Evolutionary conservation across 2,113 vertebrate genomes (phyloP), one percentile per base, ranked within the genome.

Genomic region (Daboia siamensis): DNA sequence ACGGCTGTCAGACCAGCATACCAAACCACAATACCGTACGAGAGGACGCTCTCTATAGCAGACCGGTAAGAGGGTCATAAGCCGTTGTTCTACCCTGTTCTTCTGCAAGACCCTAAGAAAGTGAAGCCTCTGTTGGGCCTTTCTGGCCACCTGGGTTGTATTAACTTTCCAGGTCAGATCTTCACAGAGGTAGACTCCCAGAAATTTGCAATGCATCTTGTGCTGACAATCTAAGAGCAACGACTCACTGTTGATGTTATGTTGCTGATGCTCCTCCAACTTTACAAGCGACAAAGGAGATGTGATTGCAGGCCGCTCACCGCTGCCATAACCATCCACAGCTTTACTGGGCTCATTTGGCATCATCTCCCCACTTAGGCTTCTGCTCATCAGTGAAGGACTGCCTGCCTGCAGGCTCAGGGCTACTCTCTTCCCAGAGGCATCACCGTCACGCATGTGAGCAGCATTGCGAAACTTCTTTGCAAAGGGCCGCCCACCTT

Each of bases 381-480:
- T 95, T 51, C 97, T 97, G n/a, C 95, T 92, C 1, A 97, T 88
- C 12, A 96, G 59, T 0, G 96, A 33, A 44, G 96, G 91, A 46
- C 95, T 93, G 6, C 96, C 94, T 0, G 95, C 93, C 4, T 95
- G 95, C 86, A 97, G 95, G 90, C 96, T 93, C 39, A 97, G 94
- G 5, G 97, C 90, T 15, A 88, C 85, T 61, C 96, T 95, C 8
- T 95, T 96, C 46, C 91, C 90, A 1, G 94, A 11, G 4, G 74
- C 24, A 33, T 96, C 95, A 1, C 64, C 90, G 2, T 97, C 97
- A 0, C 97, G 97, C n/a, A 95, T 24, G 0, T 98, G 97, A 29
- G 94, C 61, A 0, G 97, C 95, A 0, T 93, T 96, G 0, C 97
- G 97, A 94, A 99, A 99, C 94, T 99, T 99, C 97, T 99, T 99